Conservation (phyloP, 2,888 invertebrate genomes). For the Lepidocyrtoides sp. region DNA sequence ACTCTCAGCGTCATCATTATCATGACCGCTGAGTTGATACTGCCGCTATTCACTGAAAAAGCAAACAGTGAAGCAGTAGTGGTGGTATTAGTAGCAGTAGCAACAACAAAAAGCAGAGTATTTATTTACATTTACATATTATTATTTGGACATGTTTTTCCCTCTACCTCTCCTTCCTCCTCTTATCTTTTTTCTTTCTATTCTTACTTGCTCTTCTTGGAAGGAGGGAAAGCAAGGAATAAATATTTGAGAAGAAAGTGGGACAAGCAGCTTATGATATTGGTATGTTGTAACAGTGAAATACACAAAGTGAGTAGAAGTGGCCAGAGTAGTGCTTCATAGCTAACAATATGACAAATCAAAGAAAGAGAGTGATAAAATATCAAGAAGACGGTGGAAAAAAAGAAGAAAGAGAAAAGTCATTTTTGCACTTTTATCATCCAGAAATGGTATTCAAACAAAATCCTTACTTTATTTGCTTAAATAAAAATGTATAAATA, state of each 20-base stretch:
- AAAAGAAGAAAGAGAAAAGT: not conserved
- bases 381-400: conserved; percentile 13
- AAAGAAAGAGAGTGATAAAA: not conserved
- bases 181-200: not conserved
- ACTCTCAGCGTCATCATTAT: not conserved
- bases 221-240: not conserved
- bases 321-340: not conserved
- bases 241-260: conserved; percentile 17
- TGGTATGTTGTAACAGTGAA: not conserved
- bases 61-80: not conserved
- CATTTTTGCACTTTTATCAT: not conserved
- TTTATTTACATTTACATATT: conserved; percentile 41
- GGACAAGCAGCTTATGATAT: conserved; percentile 15
- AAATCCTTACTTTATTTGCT: conserved; percentile 4
- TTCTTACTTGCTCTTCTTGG: not conserved
- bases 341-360: not conserved
- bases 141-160: conserved; percentile 9
- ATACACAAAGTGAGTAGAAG: not conserved
- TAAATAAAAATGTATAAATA: conserved; percentile 10
- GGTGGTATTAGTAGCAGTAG: not conserved
- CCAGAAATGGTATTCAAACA: not conserved
- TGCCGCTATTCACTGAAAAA: not conserved
- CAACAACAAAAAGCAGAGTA: not conserved
- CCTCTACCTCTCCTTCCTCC: not conserved
- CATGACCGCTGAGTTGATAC: conserved; percentile 4